Base-by-base conservation (phyloP, 2,888 invertebrate species). In the Troglohyphantes excavatus region DNA sequence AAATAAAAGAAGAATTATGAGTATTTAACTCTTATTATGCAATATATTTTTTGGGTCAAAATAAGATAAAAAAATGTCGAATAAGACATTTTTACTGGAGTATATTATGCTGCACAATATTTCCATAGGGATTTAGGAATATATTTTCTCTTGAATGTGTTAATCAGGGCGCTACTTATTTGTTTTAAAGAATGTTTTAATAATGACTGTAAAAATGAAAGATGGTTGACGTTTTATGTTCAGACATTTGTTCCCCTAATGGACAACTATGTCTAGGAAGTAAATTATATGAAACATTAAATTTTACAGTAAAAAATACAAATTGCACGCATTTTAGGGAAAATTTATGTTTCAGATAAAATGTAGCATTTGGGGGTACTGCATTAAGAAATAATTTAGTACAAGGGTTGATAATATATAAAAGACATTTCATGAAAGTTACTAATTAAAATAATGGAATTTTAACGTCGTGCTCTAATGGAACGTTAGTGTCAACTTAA, bases 231-330 rank as follows among this genome's bases (percentile, higher is more conserved):
- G n/a, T n/a, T 53, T 53, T 17, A 53, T n/a, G 53, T 53, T 53
- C 53, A n/a, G 53, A n/a, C 53, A 53, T 53, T 7, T 13, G 17
- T 53, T 53, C n/a, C n/a, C 17, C 5, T 53, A 53, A 53, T 53
- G 17, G 53, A 53, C 53, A n/a, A 5, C 13, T n/a, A n/a, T n/a
- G 53, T 11, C n/a, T 53, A 53, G n/a, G 53, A 53, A 53, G 17
- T 53, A n/a, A 53, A 53, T 53, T 53, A 53, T 53, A n/a, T 17
- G 53, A 53, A 53, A 53, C 17, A 53, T 53, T 53, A 53, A 53
- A n/a, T n/a, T 53, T n/a, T 53, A n/a, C 9, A 53, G 13, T 53
- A 13, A 53, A 53, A 53, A 53, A n/a, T 53, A 17, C 13, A 53
- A 13, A n/a, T 46, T 5, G 1, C 53, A 17, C 17, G 5, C 53